Evolutionary conservation across 2,888 invertebrate species (phyloP).

Genomic region (Drosophila sordidula): DNA sequence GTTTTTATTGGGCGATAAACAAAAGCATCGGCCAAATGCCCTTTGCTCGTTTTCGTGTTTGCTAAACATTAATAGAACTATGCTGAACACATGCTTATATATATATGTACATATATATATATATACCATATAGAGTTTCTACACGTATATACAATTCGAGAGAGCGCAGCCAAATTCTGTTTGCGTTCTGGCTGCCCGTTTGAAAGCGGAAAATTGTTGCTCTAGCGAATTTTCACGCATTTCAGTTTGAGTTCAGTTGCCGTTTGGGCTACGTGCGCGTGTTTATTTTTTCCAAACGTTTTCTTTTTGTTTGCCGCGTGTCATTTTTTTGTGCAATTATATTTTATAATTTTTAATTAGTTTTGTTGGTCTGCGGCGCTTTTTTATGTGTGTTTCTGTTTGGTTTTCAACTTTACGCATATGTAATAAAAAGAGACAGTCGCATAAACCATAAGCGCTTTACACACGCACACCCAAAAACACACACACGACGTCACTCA

Average conservation of each 20-base stretch:
- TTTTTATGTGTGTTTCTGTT: slow-evolving; percentile 13
- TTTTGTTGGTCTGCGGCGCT: slow-evolving; percentile 21
- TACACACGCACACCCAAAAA: background rate
- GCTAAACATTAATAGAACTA: slow-evolving; percentile 74
- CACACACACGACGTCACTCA: slow-evolving; percentile 4
- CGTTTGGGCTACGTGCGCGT: slow-evolving; percentile 62
- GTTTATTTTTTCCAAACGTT: slow-evolving; percentile 25
- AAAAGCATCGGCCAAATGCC: slow-evolving; percentile 47
- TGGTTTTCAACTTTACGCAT: slow-evolving; percentile 28
- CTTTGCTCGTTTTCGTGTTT: slow-evolving; percentile 55
- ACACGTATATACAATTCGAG: background rate
- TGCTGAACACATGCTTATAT: slow-evolving; percentile 41
- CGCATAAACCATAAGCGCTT: slow-evolving; percentile 11
- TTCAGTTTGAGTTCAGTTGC: slow-evolving; percentile 74
- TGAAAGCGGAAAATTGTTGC: slow-evolving; percentile 42
- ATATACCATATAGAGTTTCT: slow-evolving; percentile 42
- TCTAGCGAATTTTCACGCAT: slow-evolving; percentile 73
- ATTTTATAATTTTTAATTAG: slow-evolving; percentile 4
- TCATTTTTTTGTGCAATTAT: slow-evolving; percentile 9
- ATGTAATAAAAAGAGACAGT: slow-evolving; percentile 38
- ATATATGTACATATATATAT: slow-evolving; percentile 12
- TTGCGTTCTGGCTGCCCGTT: slow-evolving; percentile 13
- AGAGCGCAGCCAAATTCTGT: slow-evolving; percentile 24
- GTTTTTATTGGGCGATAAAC: slow-evolving; percentile 50
- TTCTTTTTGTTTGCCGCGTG: slow-evolving; percentile 42